A percentile compares a stretch with the other conserved stretches of the same genome.
Conservation (phyloP, 2,797 vertebrate genomes). For the Siniperca undulata region DNA sequence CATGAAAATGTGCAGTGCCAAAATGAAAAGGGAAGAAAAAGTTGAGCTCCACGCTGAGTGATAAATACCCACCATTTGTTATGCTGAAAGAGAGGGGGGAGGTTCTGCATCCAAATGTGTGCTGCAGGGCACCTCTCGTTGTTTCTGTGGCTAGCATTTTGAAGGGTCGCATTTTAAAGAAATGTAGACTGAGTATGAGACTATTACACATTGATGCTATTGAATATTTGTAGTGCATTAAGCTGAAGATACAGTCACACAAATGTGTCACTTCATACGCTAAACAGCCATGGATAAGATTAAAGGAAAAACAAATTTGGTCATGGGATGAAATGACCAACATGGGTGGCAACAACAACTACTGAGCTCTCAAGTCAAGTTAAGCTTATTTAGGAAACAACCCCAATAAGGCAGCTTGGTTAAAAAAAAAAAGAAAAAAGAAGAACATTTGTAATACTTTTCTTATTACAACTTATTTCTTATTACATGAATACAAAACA, state of each 20-base stretch:
- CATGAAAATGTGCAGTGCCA: conserved; percentile 56
- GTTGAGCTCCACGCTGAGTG: conserved; percentile 76
- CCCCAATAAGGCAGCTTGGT: background rate
- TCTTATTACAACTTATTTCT: background rate
- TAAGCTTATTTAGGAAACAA: background rate
- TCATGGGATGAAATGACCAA: conserved; percentile 1
- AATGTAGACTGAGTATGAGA: conserved; percentile 16
- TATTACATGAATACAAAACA: background rate
- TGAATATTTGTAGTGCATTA: conserved; percentile 26
- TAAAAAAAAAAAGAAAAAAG: background rate
- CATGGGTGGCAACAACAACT: background rate
- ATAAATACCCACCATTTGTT: conserved; percentile 83
- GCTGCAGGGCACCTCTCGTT: conserved; percentile 75
- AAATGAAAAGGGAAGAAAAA: conserved; percentile 66
- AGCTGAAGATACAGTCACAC: conserved; percentile 4
- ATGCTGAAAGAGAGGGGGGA: conserved; percentile 66
- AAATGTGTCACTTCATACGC: background rate
- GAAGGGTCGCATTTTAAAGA: conserved; percentile 61
- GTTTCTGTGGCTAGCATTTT: conserved; percentile 66
- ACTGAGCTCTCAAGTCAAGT: conserved; percentile 8
- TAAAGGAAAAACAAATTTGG: background rate
- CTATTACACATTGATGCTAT: conserved; percentile 27
- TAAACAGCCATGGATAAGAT: background rate
- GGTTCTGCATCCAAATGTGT: conserved; percentile 78
- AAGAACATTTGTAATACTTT: background rate